Base-by-base conservation (phyloP, 2,797 vertebrate species). In the Lepus townsendii region DNA sequence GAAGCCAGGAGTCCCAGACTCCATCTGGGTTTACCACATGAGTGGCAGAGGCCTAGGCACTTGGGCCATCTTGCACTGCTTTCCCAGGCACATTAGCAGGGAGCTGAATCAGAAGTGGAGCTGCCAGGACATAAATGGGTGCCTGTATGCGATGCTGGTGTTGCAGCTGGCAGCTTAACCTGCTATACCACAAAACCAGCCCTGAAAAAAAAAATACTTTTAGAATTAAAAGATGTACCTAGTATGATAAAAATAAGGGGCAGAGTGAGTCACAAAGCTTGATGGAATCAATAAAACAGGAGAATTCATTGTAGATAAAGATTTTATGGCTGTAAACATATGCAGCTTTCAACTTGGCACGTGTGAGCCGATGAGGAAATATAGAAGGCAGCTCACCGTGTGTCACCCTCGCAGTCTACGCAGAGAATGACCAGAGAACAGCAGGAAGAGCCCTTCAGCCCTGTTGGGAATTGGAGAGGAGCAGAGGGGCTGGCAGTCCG, bases 291-390 rank as follows among this genome's bases (percentile, higher is more conserved):
- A 77, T 35, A 76, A 79, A 89, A 84, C 57, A 73, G 63, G 77
- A 84, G 95, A 92, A 27, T 30, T 88, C 24, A 19, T 42, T n/a
- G 32, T 85, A 84, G 94, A 69, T 73, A 94, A 91, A 83, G 17
- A 16, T 35, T 71, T 73, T 54, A 76, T 89, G 68, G 80, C 80
- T 87, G 63, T 94, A 76, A 68, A 63, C n/a, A 38, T 4, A 32
- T 22, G 14, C 20, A 35, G 69, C 52, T 47, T 30, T 84, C 35
- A 24, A 32, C 16, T 30, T n/a, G n/a, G 12, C 30, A 50, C 75
- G 19, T 60, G 12, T 76, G 35, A 78, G 22, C 16, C 65, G 42
- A 65, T 30, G n/a, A 50, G 50, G 63, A 89, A 88, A 32, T 63
- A 9, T 13, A 32, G 68, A 52, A 83, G 68, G 30, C 35, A 1